These are phyloP conservation scores for Beroe forskalii DNA, from an alignment of 37 sponge, comb jelly and placozoan genomes.

Conservation along the genomic window DNA sequence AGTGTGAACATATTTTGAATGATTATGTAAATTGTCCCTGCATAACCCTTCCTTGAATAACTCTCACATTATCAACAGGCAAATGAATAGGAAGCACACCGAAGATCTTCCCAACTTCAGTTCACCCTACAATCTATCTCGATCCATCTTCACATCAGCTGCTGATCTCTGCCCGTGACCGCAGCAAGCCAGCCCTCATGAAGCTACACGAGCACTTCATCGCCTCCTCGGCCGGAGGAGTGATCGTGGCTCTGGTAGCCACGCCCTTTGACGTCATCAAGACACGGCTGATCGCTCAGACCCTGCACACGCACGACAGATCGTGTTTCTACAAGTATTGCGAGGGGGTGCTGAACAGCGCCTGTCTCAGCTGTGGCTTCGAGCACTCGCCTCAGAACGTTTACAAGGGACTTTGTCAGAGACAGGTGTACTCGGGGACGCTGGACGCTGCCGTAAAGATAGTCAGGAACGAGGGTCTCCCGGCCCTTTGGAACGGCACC, in stretches of 20 bases:
- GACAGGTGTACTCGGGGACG: slow-evolving; percentile 1
- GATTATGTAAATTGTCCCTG: no score
- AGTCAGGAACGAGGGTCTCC: neutral
- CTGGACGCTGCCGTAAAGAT: slow-evolving; percentile 29
- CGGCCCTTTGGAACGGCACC: slow-evolving; percentile 39
- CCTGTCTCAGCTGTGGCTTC: slow-evolving; percentile 34
- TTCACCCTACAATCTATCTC: no score
- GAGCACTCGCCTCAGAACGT: slow-evolving; percentile 17
- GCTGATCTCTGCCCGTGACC: no score
- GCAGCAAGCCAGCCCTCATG: no score
- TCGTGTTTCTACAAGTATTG: slow-evolving; percentile 53
- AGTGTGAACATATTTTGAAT: no score
- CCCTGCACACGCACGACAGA: slow-evolving; percentile 37
- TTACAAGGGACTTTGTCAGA: slow-evolving; percentile 26
- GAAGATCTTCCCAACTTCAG: no score
- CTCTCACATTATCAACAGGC: no score
- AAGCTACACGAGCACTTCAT: slow-evolving; percentile 8
- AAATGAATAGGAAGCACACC: no score
- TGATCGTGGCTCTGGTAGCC: slow-evolving; percentile 49
- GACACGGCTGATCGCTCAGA: slow-evolving; percentile 37
- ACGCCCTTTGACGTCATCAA: slow-evolving; percentile 61
- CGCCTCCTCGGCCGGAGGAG: neutral
- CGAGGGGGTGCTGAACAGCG: slow-evolving; percentile 11
- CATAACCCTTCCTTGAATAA: no score
- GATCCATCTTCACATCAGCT: no score